Conservation (phyloP, 2,113 vertebrate species). For the Silurus glanis region DNA sequence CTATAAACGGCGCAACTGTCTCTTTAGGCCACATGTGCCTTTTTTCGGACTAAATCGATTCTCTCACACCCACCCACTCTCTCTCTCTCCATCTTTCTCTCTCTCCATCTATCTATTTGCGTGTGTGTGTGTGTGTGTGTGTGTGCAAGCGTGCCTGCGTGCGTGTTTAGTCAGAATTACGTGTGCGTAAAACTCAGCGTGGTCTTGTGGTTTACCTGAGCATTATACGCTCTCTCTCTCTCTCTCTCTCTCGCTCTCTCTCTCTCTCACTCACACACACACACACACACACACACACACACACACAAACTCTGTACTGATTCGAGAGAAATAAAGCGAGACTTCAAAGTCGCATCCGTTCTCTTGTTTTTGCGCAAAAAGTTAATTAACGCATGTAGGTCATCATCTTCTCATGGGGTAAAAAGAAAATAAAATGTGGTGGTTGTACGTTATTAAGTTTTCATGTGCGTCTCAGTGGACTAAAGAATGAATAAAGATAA, state of each 20-base stretch:
- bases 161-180: background rate
- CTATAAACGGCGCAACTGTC: background rate
- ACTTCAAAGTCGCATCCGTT: background rate
- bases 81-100: background rate
- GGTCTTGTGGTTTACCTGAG: conserved; percentile 22
- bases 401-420: too few species aligned
- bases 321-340: background rate
- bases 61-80: background rate
- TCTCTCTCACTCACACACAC: background rate
- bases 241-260: conserved; percentile 9
- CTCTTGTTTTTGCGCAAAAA: background rate
- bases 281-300: background rate
- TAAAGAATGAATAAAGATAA: background rate
- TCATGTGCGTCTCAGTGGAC: background rate
- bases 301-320: background rate
- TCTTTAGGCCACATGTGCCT: background rate
- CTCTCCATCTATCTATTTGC: background rate
- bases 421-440: background rate
- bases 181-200: background rate
- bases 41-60: background rate
- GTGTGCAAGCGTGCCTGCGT: background rate
- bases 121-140: background rate
- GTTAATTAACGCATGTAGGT: background rate
- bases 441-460: background rate
- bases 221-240: background rate